phyloP scores from a whole-genome alignment of 2,797 vertebrate genomes.

The Molossus alvarezi region DNA sequence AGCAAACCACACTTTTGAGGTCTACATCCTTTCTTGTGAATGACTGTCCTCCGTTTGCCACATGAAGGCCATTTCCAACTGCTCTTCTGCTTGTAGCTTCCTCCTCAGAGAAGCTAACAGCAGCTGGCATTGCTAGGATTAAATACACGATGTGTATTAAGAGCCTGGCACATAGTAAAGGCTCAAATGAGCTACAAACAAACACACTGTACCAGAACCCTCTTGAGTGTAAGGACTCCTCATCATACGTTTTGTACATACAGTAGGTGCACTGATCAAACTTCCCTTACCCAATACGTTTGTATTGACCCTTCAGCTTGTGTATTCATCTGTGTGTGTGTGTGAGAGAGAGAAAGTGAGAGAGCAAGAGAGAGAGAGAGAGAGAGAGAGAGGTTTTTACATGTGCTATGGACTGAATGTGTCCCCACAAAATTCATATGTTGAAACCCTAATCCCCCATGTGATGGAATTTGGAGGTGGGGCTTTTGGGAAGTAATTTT shows the following conservation, averaged over 20 bases:
- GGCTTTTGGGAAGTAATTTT: conserved; percentile 52
- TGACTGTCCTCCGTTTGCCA: neutral
- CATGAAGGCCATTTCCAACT: conserved; percentile 34
- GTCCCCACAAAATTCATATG: neutral
- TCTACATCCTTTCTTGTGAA: neutral
- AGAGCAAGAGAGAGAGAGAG: neutral
- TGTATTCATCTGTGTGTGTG: neutral
- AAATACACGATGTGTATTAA: neutral
- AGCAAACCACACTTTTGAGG: conserved; percentile 26
- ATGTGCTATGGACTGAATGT: neutral
- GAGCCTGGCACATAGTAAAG: neutral
- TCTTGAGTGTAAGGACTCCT: neutral
- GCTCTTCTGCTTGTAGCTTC: conserved; percentile 18
- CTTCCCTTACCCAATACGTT: conserved; percentile 8
- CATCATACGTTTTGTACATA: neutral
- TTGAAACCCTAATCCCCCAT: neutral
- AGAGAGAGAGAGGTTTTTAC: neutral
- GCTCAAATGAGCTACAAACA: conserved; percentile 37
- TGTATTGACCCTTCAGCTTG: neutral
- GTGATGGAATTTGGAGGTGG: conserved; percentile 16
- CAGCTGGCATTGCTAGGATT: neutral
- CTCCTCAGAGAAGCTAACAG: neutral
- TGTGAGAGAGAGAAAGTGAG: neutral
- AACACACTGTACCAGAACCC: neutral
- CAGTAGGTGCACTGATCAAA: neutral